Evolutionary conservation across 2,797 vertebrate genomes (phyloP).

Genomic region (Paguma larvata): DNA sequence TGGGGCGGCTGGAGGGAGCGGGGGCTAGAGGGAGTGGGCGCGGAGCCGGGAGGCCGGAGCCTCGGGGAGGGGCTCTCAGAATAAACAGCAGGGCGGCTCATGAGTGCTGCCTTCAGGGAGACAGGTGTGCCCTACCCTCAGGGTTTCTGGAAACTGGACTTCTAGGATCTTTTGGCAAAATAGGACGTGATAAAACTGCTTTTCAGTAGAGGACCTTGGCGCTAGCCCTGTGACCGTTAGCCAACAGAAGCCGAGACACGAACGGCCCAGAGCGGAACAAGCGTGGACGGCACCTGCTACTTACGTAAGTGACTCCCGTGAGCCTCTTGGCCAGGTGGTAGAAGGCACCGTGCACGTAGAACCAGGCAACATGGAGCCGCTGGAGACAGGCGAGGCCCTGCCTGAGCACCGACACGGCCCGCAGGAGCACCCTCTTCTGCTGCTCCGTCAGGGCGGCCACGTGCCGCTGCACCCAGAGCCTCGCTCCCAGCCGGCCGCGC

Average conservation of each 20-base stretch:
- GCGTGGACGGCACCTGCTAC: constrained; percentile 74
- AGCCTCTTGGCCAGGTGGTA: constrained; percentile 95
- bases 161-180: not conserved
- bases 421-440: constrained; percentile 89
- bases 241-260: accelerated
- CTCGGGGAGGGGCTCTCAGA: not conserved
- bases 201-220: not conserved
- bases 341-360: constrained; percentile 93
- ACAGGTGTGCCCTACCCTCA: not conserved
- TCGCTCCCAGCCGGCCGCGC: constrained; percentile 77
- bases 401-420: constrained; percentile 84
- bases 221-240: not conserved
- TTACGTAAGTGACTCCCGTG: constrained; percentile 92
- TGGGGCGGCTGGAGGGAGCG: not conserved
- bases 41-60: not conserved
- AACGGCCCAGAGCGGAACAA: accelerated
- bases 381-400: constrained; percentile 90
- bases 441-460: constrained; percentile 87
- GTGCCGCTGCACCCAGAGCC: constrained; percentile 86
- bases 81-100: accelerated
- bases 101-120: not conserved
- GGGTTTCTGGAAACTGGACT: not conserved
- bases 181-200: not conserved
- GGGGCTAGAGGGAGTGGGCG: not conserved
- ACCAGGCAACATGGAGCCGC: constrained; percentile 93